Percentiles rank a stretch among this genome's conserved stretches.
Conservation (phyloP, 2,113 vertebrate species). For the Tinamus guttatus region DNA sequence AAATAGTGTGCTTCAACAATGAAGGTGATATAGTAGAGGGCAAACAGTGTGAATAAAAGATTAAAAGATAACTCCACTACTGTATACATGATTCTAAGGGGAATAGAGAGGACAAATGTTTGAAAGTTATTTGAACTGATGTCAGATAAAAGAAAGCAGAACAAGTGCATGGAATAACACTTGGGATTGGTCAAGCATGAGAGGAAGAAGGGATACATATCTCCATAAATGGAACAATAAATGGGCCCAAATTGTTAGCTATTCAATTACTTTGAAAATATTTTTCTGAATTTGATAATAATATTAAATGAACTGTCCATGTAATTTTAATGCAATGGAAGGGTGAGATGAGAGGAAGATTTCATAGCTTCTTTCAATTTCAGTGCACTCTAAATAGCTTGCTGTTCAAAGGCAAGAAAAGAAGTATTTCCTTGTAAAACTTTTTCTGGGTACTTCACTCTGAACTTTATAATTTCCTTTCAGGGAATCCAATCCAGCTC, state of each 20-base stretch:
- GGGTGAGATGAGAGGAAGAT: neutral
- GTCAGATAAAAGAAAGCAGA: neutral
- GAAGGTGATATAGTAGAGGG: neutral
- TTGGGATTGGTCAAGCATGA: neutral
- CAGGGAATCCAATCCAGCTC: neutral
- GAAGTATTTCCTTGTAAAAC: neutral
- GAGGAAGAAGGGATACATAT: neutral
- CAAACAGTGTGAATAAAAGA: neutral
- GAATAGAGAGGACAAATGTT: neutral
- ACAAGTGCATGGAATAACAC: neutral
- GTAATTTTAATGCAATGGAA: neutral
- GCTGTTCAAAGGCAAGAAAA: neutral
- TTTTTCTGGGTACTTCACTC: slow-evolving; percentile 2
- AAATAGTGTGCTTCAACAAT: neutral
- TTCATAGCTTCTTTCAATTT: neutral
- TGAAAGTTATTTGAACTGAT: neutral
- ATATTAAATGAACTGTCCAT: neutral
- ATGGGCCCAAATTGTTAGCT: neutral
- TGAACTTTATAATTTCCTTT: slow-evolving; percentile 25
- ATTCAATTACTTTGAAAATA: neutral
- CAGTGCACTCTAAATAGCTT: neutral
- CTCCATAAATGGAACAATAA: neutral
- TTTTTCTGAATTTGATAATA: neutral
- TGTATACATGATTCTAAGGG: fast-evolving
- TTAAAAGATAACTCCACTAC: neutral